These are phyloP conservation scores for Samia ricini DNA, from an alignment of 1,140 invertebrate species.

Conservation along the genomic window DNA sequence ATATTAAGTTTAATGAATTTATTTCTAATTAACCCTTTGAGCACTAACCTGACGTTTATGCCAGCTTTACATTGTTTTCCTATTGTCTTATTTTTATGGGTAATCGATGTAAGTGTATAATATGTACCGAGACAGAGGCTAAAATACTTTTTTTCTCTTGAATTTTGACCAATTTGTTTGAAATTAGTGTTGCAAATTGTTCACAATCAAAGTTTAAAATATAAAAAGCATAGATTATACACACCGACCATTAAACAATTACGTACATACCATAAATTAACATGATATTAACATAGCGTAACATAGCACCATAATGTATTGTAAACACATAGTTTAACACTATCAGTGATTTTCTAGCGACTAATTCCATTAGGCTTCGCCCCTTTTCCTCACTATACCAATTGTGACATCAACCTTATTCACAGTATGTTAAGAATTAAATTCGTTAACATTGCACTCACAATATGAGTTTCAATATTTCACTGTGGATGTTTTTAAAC, in stretches of 20 bases:
- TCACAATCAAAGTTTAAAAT: neutral
- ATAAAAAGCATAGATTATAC: neutral
- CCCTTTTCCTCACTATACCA: neutral
- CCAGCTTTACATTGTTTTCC: no score
- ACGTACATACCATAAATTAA: neutral
- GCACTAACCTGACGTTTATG: no score
- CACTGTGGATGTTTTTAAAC: neutral
- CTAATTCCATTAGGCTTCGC: slow-evolving; percentile 7
- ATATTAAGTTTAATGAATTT: no score
- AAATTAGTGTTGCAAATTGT: neutral
- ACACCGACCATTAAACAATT: neutral
- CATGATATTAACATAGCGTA: neutral
- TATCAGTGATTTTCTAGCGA: slow-evolving; percentile 9
- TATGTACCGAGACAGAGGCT: no score
- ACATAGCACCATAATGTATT: neutral
- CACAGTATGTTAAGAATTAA: neutral
- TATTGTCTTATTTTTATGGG: no score
- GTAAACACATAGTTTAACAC: slow-evolving; percentile 8
- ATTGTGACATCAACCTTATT: neutral
- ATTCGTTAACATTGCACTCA: slow-evolving; percentile 8
- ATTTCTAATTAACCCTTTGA: no score
- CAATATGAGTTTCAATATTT: slow-evolving; percentile 32
- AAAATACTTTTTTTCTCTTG: no score
- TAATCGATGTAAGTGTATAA: no score
- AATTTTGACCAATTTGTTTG: no score